These are phyloP conservation scores for Aricia agestis DNA, from an alignment of 1,140 invertebrate genomes.

Conservation along the genomic window DNA sequence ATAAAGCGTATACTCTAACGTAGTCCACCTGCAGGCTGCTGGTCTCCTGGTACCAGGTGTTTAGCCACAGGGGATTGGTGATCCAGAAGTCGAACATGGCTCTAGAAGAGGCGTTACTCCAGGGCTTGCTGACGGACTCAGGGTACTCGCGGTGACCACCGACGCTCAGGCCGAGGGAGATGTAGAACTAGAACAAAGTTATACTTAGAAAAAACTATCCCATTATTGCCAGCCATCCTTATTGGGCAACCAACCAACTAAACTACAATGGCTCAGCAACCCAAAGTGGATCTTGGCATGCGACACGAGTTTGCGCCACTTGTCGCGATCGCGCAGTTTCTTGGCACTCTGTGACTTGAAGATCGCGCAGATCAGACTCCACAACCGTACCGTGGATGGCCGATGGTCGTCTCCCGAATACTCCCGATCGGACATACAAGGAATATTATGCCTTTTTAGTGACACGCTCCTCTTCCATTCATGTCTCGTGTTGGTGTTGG, in stretches of 20 bases:
- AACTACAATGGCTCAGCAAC: background rate
- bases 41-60: slow-evolving; percentile 78
- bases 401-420: no score
- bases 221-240: background rate
- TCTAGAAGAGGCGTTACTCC: slow-evolving; percentile 79
- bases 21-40: slow-evolving; percentile 80
- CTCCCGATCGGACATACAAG: no score
- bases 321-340: no score
- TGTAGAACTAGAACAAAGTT: slow-evolving; percentile 79
- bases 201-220: background rate
- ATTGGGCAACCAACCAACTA: background rate
- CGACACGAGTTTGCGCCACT: no score
- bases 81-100: slow-evolving; percentile 81
- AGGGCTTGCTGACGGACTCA: slow-evolving; percentile 81
- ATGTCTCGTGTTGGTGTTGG: no score
- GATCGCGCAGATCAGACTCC: no score
- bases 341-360: no score
- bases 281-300: no score
- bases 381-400: no score
- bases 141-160: slow-evolving; percentile 85
- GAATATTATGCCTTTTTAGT: no score
- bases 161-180: slow-evolving; percentile 84
- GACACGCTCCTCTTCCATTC: no score
- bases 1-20: slow-evolving; percentile 77
- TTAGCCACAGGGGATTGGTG: slow-evolving; percentile 76